Percentiles rank a stretch among this genome's conserved stretches.
phyloP scores from a whole-genome alignment of 2,113 vertebrate species.

The Cryptomyrus ogoouensis region DNA sequence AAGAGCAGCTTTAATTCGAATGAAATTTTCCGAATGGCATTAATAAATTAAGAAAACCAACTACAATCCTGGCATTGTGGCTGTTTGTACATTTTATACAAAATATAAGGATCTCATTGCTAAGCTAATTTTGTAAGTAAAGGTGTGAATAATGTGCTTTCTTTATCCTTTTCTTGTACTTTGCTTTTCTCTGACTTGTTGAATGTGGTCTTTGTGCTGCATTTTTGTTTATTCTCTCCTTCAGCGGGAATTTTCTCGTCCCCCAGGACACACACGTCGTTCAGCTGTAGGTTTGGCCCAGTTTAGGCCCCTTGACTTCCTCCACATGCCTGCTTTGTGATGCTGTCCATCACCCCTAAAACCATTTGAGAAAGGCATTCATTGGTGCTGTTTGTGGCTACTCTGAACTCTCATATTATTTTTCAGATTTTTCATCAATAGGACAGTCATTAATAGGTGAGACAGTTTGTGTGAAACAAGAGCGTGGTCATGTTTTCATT shows the following conservation, averaged over 20 bases:
- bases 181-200: constrained; percentile 49
- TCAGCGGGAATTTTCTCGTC: constrained; percentile 28
- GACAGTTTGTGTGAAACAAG: not conserved
- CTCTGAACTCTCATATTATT: not conserved
- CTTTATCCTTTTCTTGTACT: constrained; percentile 38
- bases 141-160: constrained; percentile 17
- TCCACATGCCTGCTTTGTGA: not conserved
- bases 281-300: not conserved
- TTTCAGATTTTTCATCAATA: not conserved
- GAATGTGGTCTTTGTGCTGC: constrained; percentile 57
- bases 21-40: constrained; percentile 31
- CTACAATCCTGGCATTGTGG: constrained; percentile 48
- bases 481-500: constrained; percentile 6
- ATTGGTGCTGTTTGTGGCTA: not conserved
- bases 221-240: constrained; percentile 60
- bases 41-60: constrained; percentile 47
- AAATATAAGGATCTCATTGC: not conserved
- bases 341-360: not conserved
- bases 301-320: not conserved
- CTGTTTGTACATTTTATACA: not conserved
- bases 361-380: not conserved
- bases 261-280: not conserved
- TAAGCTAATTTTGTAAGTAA: not conserved
- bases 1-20: constrained; percentile 53
- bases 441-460: not conserved